Evolutionary conservation across 2,888 invertebrate species (phyloP), one percentile per base, ranked within the genome.

Genomic region (Perdita meconis): DNA sequence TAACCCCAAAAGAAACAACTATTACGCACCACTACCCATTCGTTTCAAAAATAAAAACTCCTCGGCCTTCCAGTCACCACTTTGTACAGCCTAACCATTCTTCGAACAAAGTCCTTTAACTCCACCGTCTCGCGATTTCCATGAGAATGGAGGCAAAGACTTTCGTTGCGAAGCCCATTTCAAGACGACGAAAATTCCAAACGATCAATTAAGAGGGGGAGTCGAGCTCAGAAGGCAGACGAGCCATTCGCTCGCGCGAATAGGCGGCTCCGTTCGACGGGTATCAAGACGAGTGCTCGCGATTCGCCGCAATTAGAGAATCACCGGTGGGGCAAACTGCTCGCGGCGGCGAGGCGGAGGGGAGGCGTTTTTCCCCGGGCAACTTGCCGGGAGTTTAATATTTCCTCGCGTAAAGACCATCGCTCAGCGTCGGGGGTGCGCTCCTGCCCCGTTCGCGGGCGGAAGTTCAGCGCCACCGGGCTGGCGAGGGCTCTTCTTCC

Each of bases 381-480:
- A 19, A 47, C 47, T 47, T 47, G 19, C 47, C 19, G 19, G 12
- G 47, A 2, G 19, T 16, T 8, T 40, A 63, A 40, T 51, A 63
- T 63, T 51, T 63, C 24, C 50, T 47, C n/a, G 38, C 26, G 24
- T 36, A 34, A 63, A 47, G 63, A 51, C n/a, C 63, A 51, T 51
- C n/a, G 1, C 61, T 36, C 63, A 24, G 63, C 26, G 50, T 38
- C 12, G 36, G 47, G 50, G 24, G n/a, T n/a, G n/a, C n/a, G n/a
- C n/a, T 38, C 51, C 22, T 63, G 47, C 47, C 22, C 47, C 47
- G 47, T 0, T 16, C 12, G 47, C 22, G 47, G 47, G 0, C 19
- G 47, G 36, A 47, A 47, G 22, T 47, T 47, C 47, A 22, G 47
- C 47, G 30, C 2, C 3, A 30, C 30, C 6, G 30, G 30, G n/a